Conservation (phyloP, 2,888 invertebrate genomes). For the Hypolimnas misippus region DNA sequence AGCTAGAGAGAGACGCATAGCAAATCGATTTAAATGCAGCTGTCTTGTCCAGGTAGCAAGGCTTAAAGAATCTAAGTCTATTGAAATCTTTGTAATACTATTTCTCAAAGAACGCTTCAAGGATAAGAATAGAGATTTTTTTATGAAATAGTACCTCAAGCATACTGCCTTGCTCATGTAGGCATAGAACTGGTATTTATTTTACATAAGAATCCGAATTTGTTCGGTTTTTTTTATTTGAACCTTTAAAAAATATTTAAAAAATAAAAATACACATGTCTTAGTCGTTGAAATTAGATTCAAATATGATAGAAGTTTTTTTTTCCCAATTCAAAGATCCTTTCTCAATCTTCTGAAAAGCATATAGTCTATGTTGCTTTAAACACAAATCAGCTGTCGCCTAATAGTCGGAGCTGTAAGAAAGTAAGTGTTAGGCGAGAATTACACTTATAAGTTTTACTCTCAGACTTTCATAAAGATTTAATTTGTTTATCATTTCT, state of each 20-base stretch:
- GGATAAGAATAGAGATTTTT: constrained; percentile 30
- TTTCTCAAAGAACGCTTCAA: constrained; percentile 42
- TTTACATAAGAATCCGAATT: not conserved
- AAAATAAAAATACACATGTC: not conserved
- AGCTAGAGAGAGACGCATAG: constrained; percentile 53
- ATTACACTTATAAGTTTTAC: too few relatives aligned
- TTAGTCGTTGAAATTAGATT: too few relatives aligned
- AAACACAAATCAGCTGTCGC: too few relatives aligned
- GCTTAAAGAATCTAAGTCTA: constrained; percentile 61
- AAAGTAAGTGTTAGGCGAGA: too few relatives aligned
- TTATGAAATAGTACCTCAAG: constrained; percentile 16
- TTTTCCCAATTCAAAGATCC: too few relatives aligned
- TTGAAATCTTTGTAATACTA: constrained; percentile 56
- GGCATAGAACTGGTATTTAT: not conserved
- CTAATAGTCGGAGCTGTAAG: too few relatives aligned
- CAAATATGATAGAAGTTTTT: too few relatives aligned
- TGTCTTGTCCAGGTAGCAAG: constrained; percentile 70
- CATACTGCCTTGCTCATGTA: not conserved
- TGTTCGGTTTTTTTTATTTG: not conserved
- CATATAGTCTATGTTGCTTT: too few relatives aligned
- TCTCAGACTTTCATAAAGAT: too few relatives aligned
- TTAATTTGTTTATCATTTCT: too few relatives aligned
- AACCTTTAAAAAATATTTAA: not conserved
- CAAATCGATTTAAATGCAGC: constrained; percentile 76
- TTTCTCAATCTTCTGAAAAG: too few relatives aligned